Percentiles rank a stretch among this genome's conserved stretches.
Evolutionary conservation across 2,113 vertebrate species (phyloP).

Genomic region (Baryphthengus martii): DNA sequence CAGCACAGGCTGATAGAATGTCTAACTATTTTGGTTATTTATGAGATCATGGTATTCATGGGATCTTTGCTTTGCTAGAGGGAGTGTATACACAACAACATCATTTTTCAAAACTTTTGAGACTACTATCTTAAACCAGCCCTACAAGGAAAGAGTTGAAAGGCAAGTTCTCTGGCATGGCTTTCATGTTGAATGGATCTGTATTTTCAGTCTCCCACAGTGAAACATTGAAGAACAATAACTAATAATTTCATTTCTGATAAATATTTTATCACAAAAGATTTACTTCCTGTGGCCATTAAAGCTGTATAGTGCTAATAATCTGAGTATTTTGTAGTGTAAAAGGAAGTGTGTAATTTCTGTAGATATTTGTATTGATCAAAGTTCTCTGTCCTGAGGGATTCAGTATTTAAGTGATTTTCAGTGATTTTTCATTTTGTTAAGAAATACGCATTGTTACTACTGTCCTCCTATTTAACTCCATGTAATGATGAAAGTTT

Average conservation of each 20-base stretch:
- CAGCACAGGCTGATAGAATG: neutral
- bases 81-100: neutral
- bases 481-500: neutral
- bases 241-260: neutral
- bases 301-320: neutral
- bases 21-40: neutral
- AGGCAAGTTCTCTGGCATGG: neutral
- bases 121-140: neutral
- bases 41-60: neutral
- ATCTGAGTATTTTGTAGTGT: neutral
- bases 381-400: neutral
- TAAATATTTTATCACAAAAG: neutral
- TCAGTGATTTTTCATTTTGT: neutral
- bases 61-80: neutral
- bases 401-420: neutral
- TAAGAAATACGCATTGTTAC: neutral
- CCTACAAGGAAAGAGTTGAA: neutral
- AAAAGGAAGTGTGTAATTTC: neutral
- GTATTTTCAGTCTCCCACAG: neutral
- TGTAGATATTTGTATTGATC: neutral
- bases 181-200: neutral
- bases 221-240: neutral
- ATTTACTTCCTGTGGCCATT: neutral
- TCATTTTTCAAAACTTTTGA: neutral
- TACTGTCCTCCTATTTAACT: neutral